A percentile compares a stretch with the other conserved stretches of the same genome.
These are phyloP conservation scores for Chaetodon trifascialis DNA, from an alignment of 2,113 vertebrate genomes.

Conservation along the genomic window DNA sequence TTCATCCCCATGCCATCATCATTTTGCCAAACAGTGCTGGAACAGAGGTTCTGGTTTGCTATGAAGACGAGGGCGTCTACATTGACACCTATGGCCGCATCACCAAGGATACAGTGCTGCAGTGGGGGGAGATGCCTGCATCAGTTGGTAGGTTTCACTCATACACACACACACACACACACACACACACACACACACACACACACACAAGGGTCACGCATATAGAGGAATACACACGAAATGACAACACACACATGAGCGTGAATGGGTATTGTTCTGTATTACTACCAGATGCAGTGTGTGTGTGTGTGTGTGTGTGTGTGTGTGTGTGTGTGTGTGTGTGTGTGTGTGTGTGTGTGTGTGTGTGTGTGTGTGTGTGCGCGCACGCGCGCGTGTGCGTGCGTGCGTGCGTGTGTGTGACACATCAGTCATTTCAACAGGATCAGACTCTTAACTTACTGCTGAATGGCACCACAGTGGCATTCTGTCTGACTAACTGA, in stretches of 20 bases:
- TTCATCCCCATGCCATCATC: slow-evolving; percentile 94
- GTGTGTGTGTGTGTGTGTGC: not conserved
- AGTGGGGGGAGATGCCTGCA: slow-evolving; percentile 96
- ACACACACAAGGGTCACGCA: not conserved
- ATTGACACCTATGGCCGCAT: slow-evolving; percentile 94
- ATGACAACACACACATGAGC: not conserved
- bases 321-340: not conserved
- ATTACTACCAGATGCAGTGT: not conserved
- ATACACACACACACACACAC: too few species aligned
- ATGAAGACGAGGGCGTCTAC: slow-evolving; percentile 94
- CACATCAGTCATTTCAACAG: not conserved
- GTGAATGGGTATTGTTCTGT: not conserved
- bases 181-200: too few species aligned
- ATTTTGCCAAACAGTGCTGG: slow-evolving; percentile 93
- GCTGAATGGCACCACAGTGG: not conserved
- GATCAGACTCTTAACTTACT: too few species aligned
- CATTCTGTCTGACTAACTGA: not conserved
- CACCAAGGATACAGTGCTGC: slow-evolving; percentile 94
- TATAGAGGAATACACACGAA: not conserved
- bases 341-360: not conserved
- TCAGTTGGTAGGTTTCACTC: slow-evolving; percentile 88
- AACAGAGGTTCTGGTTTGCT: slow-evolving; percentile 94
- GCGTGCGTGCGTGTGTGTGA: not conserved
- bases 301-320: not conserved
- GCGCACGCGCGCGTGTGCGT: too few species aligned